phyloP scores from a whole-genome alignment of 2,113 vertebrate genomes.

The Tringa solitaria region DNA sequence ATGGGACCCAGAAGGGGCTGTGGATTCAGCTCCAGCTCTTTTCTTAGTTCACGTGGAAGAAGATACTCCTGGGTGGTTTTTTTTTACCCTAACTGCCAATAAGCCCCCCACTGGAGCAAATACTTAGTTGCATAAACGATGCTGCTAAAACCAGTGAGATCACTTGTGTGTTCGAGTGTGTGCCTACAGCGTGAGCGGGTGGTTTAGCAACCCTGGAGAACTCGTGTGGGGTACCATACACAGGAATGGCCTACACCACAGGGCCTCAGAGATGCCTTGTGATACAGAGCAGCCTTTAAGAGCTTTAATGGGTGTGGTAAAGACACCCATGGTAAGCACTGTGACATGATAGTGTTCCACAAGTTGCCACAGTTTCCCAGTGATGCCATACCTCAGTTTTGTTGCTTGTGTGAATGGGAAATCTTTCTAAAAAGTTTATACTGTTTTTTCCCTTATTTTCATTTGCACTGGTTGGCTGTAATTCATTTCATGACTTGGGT shows the following conservation, averaged over 20 bases:
- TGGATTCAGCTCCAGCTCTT: background rate
- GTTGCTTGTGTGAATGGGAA: background rate
- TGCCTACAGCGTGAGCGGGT: accelerated
- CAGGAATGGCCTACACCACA: background rate
- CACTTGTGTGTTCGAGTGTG: background rate
- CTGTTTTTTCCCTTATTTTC: background rate
- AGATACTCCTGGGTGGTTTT: background rate
- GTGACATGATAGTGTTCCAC: background rate
- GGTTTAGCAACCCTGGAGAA: background rate
- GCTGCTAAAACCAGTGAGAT: background rate
- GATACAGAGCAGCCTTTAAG: background rate
- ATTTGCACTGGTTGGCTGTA: background rate
- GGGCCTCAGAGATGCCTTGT: background rate
- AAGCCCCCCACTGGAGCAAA: background rate
- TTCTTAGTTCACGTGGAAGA: background rate
- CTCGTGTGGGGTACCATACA: background rate
- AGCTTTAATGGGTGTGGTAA: background rate
- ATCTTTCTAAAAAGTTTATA: background rate
- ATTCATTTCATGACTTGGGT: background rate
- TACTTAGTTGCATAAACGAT: background rate
- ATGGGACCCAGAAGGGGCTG: background rate
- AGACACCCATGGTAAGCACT: background rate
- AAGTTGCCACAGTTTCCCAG: background rate
- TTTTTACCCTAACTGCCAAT: background rate
- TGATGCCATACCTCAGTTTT: background rate